These are phyloP conservation scores for Epinephelus coioides DNA, from an alignment of 2,797 vertebrate species.

Conservation along the genomic window DNA sequence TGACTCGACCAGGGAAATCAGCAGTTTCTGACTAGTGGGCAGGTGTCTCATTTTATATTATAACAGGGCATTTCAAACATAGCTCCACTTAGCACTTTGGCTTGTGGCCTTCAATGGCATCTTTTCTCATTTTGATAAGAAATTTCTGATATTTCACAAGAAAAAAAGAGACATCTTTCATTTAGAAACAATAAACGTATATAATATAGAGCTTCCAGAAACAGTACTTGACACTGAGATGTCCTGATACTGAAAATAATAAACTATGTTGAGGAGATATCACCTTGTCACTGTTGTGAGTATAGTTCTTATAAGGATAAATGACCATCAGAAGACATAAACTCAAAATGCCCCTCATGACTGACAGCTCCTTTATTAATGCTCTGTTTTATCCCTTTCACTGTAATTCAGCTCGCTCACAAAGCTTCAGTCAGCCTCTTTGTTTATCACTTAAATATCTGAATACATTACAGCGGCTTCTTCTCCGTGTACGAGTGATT, in stretches of 20 bases:
- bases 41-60: too few species aligned
- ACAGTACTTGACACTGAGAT: background rate
- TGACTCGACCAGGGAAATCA: too few species aligned
- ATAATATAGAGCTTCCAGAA: too few species aligned
- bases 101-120: too few species aligned
- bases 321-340: background rate
- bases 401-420: background rate
- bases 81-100: too few species aligned
- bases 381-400: background rate
- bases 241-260: background rate
- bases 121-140: too few species aligned
- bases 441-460: slow-evolving; percentile 31
- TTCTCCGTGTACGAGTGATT: slow-evolving; percentile 29
- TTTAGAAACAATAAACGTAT: too few species aligned
- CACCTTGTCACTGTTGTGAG: background rate
- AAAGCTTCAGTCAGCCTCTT: slow-evolving; percentile 10
- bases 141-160: too few species aligned
- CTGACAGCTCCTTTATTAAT: background rate
- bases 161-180: too few species aligned
- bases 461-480: slow-evolving; percentile 10
- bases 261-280: background rate
- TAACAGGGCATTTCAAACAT: too few species aligned
- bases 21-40: too few species aligned
- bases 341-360: background rate
- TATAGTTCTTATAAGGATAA: background rate